Evolutionary conservation across 2,888 invertebrate species (phyloP).

Genomic region (Phania funesta): DNA sequence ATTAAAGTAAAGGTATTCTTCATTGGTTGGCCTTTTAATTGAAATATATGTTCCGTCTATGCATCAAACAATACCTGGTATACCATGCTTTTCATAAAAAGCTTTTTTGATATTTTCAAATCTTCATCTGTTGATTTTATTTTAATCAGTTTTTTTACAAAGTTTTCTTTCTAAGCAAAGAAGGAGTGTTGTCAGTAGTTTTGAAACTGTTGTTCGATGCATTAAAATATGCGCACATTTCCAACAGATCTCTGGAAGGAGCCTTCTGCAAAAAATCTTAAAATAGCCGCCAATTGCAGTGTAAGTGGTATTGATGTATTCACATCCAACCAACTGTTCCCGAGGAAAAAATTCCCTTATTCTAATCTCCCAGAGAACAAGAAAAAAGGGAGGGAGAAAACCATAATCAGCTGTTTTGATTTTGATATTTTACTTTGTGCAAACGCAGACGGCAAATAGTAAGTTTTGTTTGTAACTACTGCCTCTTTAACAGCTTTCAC

Average conservation of each 20-base stretch:
- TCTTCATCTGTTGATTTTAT: not conserved
- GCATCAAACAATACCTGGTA: no score
- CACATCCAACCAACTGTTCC: no score
- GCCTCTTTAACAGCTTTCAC: no score
- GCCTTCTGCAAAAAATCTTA: conserved; percentile 5
- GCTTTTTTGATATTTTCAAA: not conserved
- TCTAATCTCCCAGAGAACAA: no score
- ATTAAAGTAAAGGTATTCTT: not conserved
- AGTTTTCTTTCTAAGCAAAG: not conserved
- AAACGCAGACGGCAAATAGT: no score
- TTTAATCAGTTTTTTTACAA: not conserved
- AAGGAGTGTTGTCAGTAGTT: not conserved
- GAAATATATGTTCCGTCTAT: not conserved
- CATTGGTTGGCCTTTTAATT: not conserved
- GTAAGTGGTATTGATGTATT: not conserved
- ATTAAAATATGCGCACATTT: conserved; percentile 2
- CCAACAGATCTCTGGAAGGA: not conserved
- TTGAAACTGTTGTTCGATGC: conserved; percentile 11
- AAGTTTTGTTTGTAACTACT: no score
- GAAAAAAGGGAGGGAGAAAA: no score
- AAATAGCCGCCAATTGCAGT: not conserved
- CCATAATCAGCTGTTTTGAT: no score
- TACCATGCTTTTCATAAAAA: not conserved
- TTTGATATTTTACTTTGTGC: no score
- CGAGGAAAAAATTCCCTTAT: no score